Evolutionary conservation across 2,113 vertebrate genomes (phyloP), one percentile per base, ranked within the genome.

Genomic region (Mystacornis crossleyi): DNA sequence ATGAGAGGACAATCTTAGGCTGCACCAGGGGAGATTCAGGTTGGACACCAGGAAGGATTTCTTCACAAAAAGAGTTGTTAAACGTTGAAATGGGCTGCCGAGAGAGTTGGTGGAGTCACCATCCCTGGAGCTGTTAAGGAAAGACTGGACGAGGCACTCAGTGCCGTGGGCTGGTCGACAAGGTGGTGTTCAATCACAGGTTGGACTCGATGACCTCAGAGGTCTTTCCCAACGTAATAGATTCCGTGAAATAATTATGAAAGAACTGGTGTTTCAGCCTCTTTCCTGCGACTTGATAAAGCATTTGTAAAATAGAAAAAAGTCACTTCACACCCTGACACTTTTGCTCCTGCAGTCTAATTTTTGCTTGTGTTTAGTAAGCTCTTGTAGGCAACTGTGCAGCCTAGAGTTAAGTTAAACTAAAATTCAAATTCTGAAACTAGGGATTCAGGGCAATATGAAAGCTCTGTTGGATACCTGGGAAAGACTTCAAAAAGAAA

Each of bases 281-380:
- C 4, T 62, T 48, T 36, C 8, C 13, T 60, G 15, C 0, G 0
- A 60, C 10, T 81, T 66, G 4, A 64, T 25, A 60, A 60, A 69
- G 10, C 0, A 0, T 50, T 67, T 14, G 5, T 58, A 64, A 67
- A 82, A 51, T 10, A 25, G 6, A 83, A 83, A 75, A 71, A 67
- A 83, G 31, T 51, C 57, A 43, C 19, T 24, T 75, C 21, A n/a
- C 9, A 26, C 8, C 4, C 18, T 43, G 18, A 14, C 5, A 9
- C 29, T 60, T 67, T 26, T 55, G 29, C 48, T 60, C 26, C 26
- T 20, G 16, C 14, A 12, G 18, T 75, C 19, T 82, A 45, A 58
- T 38, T 82, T 86, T 67, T 1, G 1, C 9, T 50, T 50, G 31
- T 50, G 9, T 90, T 81, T 61, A 40, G 20, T 57, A 55, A 23